These are phyloP conservation scores for Mythimna ferrago DNA, from an alignment of 2,888 invertebrate genomes.

Conservation along the genomic window DNA sequence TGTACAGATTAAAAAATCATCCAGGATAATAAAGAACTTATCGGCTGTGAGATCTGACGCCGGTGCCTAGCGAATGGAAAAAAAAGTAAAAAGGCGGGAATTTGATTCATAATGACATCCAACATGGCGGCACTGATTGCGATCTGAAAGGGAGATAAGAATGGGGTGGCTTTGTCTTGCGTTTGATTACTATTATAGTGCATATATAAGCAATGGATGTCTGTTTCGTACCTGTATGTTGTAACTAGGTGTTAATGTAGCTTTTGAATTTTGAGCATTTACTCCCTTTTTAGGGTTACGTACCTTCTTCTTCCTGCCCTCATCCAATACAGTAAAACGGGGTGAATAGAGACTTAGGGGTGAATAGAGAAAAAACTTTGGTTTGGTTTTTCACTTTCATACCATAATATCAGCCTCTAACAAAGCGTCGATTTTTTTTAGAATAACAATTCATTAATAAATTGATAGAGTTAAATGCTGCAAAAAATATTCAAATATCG, in stretches of 20 bases:
- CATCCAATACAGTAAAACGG: too few relatives aligned
- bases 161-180: constrained; percentile 86
- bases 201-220: constrained; percentile 39
- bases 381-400: too few relatives aligned
- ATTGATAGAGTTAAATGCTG: too few relatives aligned
- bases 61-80: constrained; percentile 83
- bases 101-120: constrained; percentile 88
- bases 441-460: too few relatives aligned
- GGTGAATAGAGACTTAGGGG: too few relatives aligned
- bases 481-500: too few relatives aligned
- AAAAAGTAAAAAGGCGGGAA: constrained; percentile 85
- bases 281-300: too few relatives aligned
- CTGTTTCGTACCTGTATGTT: not conserved
- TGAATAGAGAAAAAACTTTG: too few relatives aligned
- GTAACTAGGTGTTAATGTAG: not conserved
- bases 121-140: constrained; percentile 88
- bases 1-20: constrained; percentile 88
- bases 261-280: not conserved
- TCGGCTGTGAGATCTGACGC: constrained; percentile 88
- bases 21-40: constrained; percentile 89
- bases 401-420: too few relatives aligned
- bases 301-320: too few relatives aligned
- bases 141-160: constrained; percentile 86
- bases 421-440: too few relatives aligned
- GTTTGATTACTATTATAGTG: constrained; percentile 77